Conservation (phyloP, 2,888 invertebrate species). For the Caenorhabditis doughertyi region DNA sequence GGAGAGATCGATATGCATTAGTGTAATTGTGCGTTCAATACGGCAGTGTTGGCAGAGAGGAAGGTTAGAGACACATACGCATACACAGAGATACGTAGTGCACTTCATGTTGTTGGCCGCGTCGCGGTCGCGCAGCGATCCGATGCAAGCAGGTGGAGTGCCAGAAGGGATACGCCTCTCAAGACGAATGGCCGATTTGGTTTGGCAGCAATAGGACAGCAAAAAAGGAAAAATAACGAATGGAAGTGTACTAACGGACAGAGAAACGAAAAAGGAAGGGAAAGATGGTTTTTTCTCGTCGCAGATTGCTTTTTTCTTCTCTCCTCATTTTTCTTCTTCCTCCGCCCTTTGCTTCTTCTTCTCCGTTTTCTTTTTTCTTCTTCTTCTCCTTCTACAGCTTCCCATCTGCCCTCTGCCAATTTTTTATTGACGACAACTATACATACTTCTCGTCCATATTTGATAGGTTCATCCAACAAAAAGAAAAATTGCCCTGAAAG, state of each 20-base stretch:
- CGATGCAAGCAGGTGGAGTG: conserved; percentile 8
- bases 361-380: background rate
- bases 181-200: conserved; percentile 11
- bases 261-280: background rate
- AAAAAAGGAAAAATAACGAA: conserved; percentile 7
- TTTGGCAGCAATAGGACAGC: background rate
- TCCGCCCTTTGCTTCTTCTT: background rate
- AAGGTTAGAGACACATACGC: no score
- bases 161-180: conserved; percentile 1
- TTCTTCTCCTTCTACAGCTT: no score
- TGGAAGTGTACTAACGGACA: conserved; percentile 16
- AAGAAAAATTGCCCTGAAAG: background rate
- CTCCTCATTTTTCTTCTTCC: background rate
- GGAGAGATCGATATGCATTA: conserved; percentile 49
- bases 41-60: background rate
- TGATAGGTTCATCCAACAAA: background rate
- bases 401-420: no score
- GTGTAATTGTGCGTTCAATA: conserved; percentile 61
- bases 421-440: background rate
- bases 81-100: background rate
- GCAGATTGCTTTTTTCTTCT: conserved; percentile 9
- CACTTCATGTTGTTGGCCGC: conserved; percentile 10
- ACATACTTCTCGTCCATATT: background rate
- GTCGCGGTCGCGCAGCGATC: conserved; percentile 36
- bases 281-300: conserved; percentile 4